phyloP scores from a whole-genome alignment of 2,113 vertebrate species.

The Phodopus roborovskii region DNA sequence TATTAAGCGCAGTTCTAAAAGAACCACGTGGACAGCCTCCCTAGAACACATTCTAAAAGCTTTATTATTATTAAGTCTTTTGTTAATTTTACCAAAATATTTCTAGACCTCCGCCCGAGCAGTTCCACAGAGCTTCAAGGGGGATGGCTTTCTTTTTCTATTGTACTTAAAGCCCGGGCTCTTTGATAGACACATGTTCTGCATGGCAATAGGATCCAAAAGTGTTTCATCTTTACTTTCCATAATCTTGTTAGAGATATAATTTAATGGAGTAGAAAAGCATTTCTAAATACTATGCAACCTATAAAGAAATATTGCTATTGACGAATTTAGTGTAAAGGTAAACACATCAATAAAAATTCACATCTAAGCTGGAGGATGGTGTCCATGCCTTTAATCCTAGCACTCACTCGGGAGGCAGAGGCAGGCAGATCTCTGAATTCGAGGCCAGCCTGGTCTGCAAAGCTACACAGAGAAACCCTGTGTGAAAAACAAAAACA shows the following conservation, averaged over 20 bases:
- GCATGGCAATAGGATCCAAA: neutral
- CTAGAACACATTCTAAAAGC: conserved; percentile 56
- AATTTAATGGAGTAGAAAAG: conserved; percentile 23
- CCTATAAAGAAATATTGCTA: neutral
- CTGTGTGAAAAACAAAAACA: too few relatives aligned
- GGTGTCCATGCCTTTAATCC: too few relatives aligned
- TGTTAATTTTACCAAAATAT: conserved; percentile 33
- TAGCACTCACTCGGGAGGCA: too few relatives aligned
- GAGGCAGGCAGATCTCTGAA: too few relatives aligned
- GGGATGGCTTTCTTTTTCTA: conserved; percentile 23
- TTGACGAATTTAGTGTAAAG: neutral
- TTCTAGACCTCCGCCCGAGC: neutral
- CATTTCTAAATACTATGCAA: conserved; percentile 8
- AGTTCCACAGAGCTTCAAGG: neutral
- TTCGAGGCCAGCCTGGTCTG: too few relatives aligned
- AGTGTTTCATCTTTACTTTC: neutral
- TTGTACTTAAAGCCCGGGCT: neutral
- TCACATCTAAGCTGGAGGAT: neutral
- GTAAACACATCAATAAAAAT: neutral
- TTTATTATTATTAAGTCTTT: neutral
- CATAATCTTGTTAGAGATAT: neutral
- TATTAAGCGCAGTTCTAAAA: conserved; percentile 49
- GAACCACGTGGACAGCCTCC: neutral
- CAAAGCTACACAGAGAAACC: too few relatives aligned
- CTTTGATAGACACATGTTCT: neutral